Conservation (phyloP, 2,888 invertebrate species). For the Malthinus seriepunctatus region DNA sequence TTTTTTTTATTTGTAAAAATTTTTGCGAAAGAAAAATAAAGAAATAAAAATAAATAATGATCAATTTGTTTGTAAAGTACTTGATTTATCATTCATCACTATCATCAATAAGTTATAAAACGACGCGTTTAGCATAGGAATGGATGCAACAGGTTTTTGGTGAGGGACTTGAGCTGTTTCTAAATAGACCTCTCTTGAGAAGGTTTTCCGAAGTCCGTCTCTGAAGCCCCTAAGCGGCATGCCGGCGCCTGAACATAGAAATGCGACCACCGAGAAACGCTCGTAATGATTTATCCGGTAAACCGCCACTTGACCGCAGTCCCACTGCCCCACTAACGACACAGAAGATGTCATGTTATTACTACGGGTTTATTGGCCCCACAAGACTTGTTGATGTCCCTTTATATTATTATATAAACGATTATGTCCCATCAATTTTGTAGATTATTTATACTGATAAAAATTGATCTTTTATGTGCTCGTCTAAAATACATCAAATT, state of each 20-base stretch:
- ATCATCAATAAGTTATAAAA: constrained; percentile 7
- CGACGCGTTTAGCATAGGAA: constrained; percentile 5
- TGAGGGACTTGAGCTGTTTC: constrained; percentile 15
- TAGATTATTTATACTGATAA: constrained; percentile 12
- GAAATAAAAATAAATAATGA: too few species aligned
- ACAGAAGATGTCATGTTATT: constrained; percentile 30
- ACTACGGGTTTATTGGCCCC: constrained; percentile 30
- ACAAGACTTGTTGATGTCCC: constrained; percentile 25
- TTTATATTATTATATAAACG: constrained; percentile 13
- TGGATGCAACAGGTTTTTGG: constrained; percentile 19
- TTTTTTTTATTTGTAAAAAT: too few species aligned
- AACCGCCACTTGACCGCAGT: constrained; percentile 33
- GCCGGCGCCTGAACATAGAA: constrained; percentile 27
- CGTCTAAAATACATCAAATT: too few species aligned
- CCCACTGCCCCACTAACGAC: constrained; percentile 32
- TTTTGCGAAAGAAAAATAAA: too few species aligned
- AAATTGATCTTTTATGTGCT: too few species aligned
- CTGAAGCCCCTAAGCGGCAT: constrained; percentile 22
- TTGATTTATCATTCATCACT: constrained; percentile 3
- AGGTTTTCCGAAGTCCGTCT: constrained; percentile 22
- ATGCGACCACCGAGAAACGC: constrained; percentile 30
- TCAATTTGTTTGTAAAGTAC: background rate
- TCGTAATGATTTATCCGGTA: constrained; percentile 34
- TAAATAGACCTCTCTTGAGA: constrained; percentile 17
- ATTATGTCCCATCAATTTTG: constrained; percentile 27